Evolutionary conservation across 2,888 invertebrate genomes (phyloP), one percentile per base, ranked within the genome.

Genomic region (Ditylenchus weischeri): DNA sequence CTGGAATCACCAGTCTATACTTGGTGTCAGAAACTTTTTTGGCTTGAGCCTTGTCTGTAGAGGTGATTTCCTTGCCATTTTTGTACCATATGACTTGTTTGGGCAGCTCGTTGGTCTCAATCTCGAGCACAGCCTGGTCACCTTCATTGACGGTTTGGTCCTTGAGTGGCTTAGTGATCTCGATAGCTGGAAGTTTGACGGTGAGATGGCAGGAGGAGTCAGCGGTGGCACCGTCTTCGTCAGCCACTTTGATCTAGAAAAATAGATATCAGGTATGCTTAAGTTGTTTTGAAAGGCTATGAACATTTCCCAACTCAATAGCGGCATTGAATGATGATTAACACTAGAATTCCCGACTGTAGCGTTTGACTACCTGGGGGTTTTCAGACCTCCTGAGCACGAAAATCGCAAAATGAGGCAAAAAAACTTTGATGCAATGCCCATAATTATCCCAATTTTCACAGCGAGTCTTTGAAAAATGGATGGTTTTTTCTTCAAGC

Each of bases 121-220:
- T 74, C 64, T 79, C 78, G 43, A 79, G 65, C 19, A 72, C 69
- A 47, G 76, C 62, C 19, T 19, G 18, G 23, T 68, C 38, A 0
- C 68, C 68, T 8, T 57, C 58, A 3, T 43, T 36, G 18, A 64
- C 63, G 19, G 50, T 48, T n/a, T 64, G 64, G 10, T 64, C 64
- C 19, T 72, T 43, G 10, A 43, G 15, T 36, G 69, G 73, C 67
- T 80, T 79, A 51, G 89, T 88, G 79, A 93, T 75, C 43, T 68
- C 70, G 61, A 76, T 58, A 54, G 50, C 23, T 57, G 78, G 78
- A 48, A 79, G 71, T 57, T 78, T 77, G 35, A 82, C 81, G 10
- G 79, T 78, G 48, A 81, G 69, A 11, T 73, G 71, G 50, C 77
- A 77, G 57, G 71, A 74, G 7, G 77, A 76, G 10, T 79, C 79